phyloP scores from a whole-genome alignment of 2,797 vertebrate genomes.

The Cheracebus regulus region DNA sequence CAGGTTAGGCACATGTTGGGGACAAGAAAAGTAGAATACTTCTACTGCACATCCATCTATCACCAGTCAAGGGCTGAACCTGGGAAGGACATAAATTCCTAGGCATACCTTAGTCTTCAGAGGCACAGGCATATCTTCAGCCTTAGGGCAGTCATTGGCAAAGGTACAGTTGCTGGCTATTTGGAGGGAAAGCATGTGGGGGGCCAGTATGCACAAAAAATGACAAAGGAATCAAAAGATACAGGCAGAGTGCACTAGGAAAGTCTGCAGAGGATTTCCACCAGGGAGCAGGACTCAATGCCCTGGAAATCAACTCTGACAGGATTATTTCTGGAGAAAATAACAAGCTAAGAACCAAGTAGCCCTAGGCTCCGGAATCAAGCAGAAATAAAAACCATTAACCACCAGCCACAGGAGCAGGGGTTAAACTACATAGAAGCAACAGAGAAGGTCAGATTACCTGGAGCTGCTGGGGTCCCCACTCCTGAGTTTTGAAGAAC shows the following conservation, averaged over 20 bases:
- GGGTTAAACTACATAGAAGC: not conserved
- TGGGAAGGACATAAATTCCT: not conserved
- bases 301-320: not conserved
- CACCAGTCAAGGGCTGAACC: not conserved
- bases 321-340: not conserved
- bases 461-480: too few relatives aligned
- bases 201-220: not conserved
- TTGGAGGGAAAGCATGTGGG: not conserved
- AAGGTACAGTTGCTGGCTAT: not conserved
- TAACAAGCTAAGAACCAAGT: not conserved
- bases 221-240: not conserved
- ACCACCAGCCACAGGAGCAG: not conserved
- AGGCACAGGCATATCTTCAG: not conserved
- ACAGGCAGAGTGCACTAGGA: not conserved
- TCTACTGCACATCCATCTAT: not conserved
- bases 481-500: not conserved
- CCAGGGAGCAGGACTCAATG: not conserved
- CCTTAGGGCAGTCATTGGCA: not conserved
- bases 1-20: not conserved
- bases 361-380: not conserved
- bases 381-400: not conserved
- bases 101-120: not conserved
- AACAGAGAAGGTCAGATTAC: not conserved
- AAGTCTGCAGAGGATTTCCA: not conserved
- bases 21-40: not conserved